A percentile compares a stretch with the other conserved stretches of the same genome.
Conservation (phyloP, 2,888 invertebrate species). For the Ellobium chinense region DNA sequence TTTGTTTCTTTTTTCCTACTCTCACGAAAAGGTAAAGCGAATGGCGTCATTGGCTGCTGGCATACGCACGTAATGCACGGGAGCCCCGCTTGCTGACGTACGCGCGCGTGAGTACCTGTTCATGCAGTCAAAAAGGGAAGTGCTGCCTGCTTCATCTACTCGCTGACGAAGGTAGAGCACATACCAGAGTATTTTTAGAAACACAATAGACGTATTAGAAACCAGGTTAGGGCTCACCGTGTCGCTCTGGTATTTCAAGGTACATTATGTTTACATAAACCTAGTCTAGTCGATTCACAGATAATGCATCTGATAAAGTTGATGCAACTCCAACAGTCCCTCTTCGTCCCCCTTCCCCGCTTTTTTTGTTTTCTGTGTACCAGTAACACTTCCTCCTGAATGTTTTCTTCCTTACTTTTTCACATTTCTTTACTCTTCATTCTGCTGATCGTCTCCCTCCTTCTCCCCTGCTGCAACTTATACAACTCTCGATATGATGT, state of each 20-base stretch:
- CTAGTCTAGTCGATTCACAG: no score
- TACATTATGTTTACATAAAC: background rate
- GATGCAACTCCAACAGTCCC: no score
- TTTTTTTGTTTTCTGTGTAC: no score
- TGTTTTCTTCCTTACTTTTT: no score
- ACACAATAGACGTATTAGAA: background rate
- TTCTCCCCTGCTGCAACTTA: no score
- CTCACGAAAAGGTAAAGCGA: background rate
- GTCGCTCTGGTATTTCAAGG: background rate
- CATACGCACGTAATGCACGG: background rate
- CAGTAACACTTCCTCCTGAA: no score
- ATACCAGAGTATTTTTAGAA: background rate
- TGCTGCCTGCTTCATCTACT: background rate
- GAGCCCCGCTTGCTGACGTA: slow-evolving; percentile 9
- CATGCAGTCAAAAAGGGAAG: slow-evolving; percentile 37
- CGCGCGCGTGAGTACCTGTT: background rate
- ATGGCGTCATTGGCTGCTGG: slow-evolving; percentile 17
- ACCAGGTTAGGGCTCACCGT: background rate
- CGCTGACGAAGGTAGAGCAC: slow-evolving; percentile 1
- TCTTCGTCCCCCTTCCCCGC: no score
- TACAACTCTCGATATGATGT: no score
- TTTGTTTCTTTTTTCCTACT: background rate
- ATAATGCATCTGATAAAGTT: no score
- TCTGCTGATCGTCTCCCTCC: no score
- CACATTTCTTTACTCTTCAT: no score